These are phyloP conservation scores for Columba janthina DNA, from an alignment of 2,113 vertebrate genomes.

Conservation along the genomic window DNA sequence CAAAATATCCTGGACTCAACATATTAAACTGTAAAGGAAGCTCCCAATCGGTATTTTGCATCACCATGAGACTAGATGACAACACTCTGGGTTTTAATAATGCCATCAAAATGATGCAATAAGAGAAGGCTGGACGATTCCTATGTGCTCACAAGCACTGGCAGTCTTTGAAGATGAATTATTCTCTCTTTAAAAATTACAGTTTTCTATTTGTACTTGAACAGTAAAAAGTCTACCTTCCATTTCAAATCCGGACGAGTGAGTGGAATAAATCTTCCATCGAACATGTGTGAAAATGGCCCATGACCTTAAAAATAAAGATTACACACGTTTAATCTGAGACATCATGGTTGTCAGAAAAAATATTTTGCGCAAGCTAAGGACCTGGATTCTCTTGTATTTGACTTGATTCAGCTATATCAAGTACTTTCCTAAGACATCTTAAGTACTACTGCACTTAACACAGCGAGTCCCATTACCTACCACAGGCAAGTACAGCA, in stretches of 20 bases:
- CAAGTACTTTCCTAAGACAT: not conserved
- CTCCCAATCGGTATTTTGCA: not conserved
- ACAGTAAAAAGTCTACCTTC: slow-evolving; percentile 80
- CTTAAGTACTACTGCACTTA: not conserved
- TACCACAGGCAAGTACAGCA: not conserved
- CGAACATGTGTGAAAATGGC: slow-evolving; percentile 97
- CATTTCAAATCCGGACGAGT: slow-evolving; percentile 77
- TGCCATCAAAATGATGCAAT: not conserved
- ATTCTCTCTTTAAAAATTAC: not conserved
- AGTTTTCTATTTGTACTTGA: not conserved
- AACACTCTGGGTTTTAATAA: not conserved
- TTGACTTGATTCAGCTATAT: not conserved
- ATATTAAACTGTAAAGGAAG: not conserved
- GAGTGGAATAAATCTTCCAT: slow-evolving; percentile 89
- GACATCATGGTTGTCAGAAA: not conserved
- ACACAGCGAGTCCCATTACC: not conserved
- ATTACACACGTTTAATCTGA: not conserved
- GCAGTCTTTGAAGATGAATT: not conserved
- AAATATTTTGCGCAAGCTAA: not conserved
- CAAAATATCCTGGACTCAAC: not conserved
- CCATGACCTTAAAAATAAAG: slow-evolving; percentile 88
- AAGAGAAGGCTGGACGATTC: not conserved
- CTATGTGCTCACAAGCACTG: not conserved
- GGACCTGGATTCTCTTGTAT: not conserved
- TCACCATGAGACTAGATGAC: not conserved